Evolutionary conservation across 2,888 invertebrate genomes (phyloP).

Genomic region (Pseudanteris insignis): DNA sequence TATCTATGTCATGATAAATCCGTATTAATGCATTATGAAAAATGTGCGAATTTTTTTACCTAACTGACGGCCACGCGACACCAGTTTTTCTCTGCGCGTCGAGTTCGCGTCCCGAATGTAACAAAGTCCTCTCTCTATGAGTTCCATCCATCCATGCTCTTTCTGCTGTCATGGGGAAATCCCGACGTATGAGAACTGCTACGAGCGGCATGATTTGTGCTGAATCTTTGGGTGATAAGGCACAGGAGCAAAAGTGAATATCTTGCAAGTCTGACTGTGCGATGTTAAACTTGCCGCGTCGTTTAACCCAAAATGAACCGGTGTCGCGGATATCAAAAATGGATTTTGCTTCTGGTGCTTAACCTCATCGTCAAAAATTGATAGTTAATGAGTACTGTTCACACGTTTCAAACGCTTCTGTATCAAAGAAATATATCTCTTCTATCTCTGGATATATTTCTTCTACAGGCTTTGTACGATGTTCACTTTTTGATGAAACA

Average conservation of each 20-base stretch:
- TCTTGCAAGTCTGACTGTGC: constrained; percentile 34
- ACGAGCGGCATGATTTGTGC: constrained; percentile 39
- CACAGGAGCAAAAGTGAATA: constrained; percentile 38
- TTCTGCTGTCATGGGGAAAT: constrained; percentile 37
- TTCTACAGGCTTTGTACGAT: too few species aligned
- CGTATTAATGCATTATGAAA: constrained; percentile 35
- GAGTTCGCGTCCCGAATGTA: constrained; percentile 12
- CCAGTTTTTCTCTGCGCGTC: constrained; percentile 13
- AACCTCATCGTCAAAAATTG: too few species aligned
- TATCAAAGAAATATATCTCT: too few species aligned
- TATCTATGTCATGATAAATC: constrained; percentile 35
- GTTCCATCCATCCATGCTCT: constrained; percentile 39
- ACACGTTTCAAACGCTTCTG: too few species aligned
- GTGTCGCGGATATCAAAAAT: too few species aligned
- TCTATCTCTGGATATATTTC: too few species aligned
- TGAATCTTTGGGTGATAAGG: constrained; percentile 41
- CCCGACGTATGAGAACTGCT: constrained; percentile 39
- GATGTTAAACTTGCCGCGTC: constrained; percentile 48
- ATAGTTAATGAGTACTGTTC: too few species aligned
- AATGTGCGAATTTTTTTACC: constrained; percentile 34
- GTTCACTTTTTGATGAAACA: too few species aligned
- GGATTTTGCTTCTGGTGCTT: too few species aligned
- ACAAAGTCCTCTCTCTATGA: constrained; percentile 38
- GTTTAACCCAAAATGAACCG: too few species aligned
- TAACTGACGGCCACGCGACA: constrained; percentile 32